These are phyloP conservation scores for Monochamus alternatus DNA, from an alignment of 2,888 invertebrate species.

Conservation along the genomic window DNA sequence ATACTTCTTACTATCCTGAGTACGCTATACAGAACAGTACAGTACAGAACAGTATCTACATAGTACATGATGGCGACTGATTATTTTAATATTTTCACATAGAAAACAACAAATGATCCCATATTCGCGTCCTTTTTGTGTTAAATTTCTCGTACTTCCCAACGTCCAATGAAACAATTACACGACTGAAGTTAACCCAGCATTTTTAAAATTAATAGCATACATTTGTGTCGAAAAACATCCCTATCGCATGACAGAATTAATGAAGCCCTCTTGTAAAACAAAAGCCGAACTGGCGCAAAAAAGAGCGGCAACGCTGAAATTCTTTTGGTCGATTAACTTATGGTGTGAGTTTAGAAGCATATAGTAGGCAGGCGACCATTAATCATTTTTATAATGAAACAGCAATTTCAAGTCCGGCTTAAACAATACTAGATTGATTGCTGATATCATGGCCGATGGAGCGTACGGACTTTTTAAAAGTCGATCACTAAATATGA, in stretches of 20 bases:
- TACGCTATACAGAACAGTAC: too few relatives aligned
- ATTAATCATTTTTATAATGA: conserved; percentile 66
- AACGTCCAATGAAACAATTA: neutral
- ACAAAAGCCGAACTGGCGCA: conserved; percentile 11
- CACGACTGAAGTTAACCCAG: neutral
- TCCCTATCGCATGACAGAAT: conserved; percentile 16
- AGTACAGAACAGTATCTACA: too few relatives aligned
- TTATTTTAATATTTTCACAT: too few relatives aligned
- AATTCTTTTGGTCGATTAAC: conserved; percentile 64
- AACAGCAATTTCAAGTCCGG: conserved; percentile 61
- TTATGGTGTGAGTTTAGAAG: conserved; percentile 62
- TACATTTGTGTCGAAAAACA: conserved; percentile 10
- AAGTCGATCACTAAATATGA: conserved; percentile 53
- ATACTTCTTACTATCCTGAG: too few relatives aligned
- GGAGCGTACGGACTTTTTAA: conserved; percentile 55
- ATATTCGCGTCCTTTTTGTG: neutral
- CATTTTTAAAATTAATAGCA: conserved; percentile 16
- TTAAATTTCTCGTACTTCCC: neutral
- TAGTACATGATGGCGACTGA: too few relatives aligned
- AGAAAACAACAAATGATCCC: too few relatives aligned
- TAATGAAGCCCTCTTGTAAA: conserved; percentile 27
- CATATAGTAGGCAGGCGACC: conserved; percentile 58
- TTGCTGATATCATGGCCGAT: conserved; percentile 48
- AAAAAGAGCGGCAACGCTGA: conserved; percentile 31
- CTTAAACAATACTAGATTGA: conserved; percentile 50